A percentile compares a stretch with the other conserved stretches of the same genome.
phyloP scores from a whole-genome alignment of 2,113 vertebrate genomes.

The Erpornis zantholeuca region DNA sequence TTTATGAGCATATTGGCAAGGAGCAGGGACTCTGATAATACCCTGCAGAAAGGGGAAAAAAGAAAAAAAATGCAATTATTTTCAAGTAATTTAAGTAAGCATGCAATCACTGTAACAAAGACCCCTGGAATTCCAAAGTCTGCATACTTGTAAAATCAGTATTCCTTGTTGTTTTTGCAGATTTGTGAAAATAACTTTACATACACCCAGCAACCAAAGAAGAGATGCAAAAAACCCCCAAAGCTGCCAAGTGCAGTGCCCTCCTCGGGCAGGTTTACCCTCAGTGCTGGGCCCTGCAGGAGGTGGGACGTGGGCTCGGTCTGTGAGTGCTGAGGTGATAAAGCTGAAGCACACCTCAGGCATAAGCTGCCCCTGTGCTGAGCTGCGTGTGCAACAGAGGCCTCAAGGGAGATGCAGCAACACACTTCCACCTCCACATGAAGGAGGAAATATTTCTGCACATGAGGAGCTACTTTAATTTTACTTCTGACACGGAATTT shows the following conservation, averaged over 20 bases:
- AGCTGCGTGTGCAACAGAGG: neutral
- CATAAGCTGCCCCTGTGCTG: neutral
- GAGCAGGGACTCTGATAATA: conserved; percentile 90
- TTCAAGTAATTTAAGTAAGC: neutral
- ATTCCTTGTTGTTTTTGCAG: neutral
- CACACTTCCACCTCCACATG: neutral
- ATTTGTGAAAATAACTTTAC: neutral
- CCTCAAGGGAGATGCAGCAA: neutral
- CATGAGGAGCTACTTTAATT: neutral
- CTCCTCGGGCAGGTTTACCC: fast-evolving
- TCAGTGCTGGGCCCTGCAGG: no score
- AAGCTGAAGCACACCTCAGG: neutral
- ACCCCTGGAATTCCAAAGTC: neutral
- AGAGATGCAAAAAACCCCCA: fast-evolving
- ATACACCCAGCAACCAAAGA: neutral
- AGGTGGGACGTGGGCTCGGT: neutral
- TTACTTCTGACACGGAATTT: neutral
- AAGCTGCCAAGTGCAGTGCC: fast-evolving
- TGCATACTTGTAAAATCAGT: no score
- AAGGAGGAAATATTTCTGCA: neutral
- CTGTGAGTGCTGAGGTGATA: neutral
- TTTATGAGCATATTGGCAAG: conserved; percentile 95
- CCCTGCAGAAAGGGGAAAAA: conserved; percentile 71
- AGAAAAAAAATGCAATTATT: neutral
- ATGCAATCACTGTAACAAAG: neutral